Base-by-base conservation (phyloP, 2,113 vertebrate species). In the Cinclus cinclus region DNA sequence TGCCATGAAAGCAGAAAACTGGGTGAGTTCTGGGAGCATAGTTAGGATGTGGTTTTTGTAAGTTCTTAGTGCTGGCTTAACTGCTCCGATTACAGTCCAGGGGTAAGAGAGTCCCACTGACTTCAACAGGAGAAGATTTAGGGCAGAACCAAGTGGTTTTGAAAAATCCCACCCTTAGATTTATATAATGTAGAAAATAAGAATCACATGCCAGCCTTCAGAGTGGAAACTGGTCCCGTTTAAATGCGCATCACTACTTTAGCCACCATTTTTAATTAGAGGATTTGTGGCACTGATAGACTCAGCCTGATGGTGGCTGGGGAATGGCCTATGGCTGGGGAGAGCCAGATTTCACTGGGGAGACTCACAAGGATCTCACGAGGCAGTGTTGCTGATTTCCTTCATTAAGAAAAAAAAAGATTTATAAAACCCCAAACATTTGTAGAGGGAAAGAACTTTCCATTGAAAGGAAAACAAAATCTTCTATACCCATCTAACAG, bases 1-100 rank as follows among this genome's bases (percentile, higher is more conserved):
- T 94, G 92, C 95, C 83, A 90, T 95, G 92, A 96, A 95, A 96
- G 92, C 53, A 96, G 83, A 96, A 95, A 94, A 82, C 89, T 89
- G 95, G 88, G 85, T 93, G 92, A 96, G 96, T 88, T 95, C 92
- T 95, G 90, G 92, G 76, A 96, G 86, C 94, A 87, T 50, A 87
- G 63, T 65, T 95, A 94, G 90, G 92, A 95, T 95, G 92, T 95
- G 96, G 95, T 96, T 96, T 96, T 87, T 77, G 73, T 81, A 94
- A 96, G 33, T 65, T 82, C 80, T 93, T 69, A 64, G 68, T 0
- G 5, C 86, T 93, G 93, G 92, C 83, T 95, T 95, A 93, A 93
- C 90, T 92, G 92, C 93, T 95, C 80, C 5, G 19, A 62, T 94
- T 96, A 83, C 93, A 94, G 83, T 41, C 8, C 4, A 10, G 78